Evolutionary conservation across 2,797 vertebrate species (phyloP).

Genomic region (Enteromius unitaeniatus): DNA sequence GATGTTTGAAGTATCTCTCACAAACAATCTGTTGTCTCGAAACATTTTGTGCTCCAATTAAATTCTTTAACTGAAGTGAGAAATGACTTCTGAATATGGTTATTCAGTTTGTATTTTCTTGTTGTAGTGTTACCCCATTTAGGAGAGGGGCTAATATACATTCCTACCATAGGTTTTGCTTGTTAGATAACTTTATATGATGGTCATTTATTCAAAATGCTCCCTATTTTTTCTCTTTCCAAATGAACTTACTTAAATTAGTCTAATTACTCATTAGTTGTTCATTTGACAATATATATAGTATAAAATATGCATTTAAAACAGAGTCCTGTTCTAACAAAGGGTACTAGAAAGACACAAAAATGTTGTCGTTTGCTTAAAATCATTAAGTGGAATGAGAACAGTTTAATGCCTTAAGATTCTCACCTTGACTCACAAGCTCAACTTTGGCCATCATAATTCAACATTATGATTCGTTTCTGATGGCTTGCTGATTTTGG

Average conservation of each 20-base stretch:
- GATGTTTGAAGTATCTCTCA: neutral
- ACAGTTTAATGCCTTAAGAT: constrained; percentile 46
- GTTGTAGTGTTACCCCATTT: neutral
- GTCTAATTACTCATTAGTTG: neutral
- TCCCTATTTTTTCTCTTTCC: neutral
- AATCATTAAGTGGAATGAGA: neutral
- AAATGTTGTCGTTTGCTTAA: neutral
- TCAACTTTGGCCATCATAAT: constrained; percentile 62
- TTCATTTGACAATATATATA: neutral
- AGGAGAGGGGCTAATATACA: too few relatives aligned
- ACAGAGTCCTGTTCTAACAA: neutral
- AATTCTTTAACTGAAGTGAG: neutral
- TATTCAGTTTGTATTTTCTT: neutral
- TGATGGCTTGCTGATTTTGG: constrained; percentile 65
- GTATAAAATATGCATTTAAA: neutral
- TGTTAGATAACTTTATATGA: neutral
- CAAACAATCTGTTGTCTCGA: constrained; percentile 4
- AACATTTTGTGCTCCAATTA: neutral
- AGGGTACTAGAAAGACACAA: neutral
- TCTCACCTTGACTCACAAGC: constrained; percentile 55
- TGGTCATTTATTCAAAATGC: neutral
- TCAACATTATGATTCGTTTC: constrained; percentile 71
- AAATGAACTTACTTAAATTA: neutral
- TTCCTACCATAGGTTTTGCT: neutral
- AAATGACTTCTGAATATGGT: neutral